These are phyloP conservation scores for Macrocentrus cingulum DNA, from an alignment of 1,140 invertebrate genomes.

Conservation along the genomic window DNA sequence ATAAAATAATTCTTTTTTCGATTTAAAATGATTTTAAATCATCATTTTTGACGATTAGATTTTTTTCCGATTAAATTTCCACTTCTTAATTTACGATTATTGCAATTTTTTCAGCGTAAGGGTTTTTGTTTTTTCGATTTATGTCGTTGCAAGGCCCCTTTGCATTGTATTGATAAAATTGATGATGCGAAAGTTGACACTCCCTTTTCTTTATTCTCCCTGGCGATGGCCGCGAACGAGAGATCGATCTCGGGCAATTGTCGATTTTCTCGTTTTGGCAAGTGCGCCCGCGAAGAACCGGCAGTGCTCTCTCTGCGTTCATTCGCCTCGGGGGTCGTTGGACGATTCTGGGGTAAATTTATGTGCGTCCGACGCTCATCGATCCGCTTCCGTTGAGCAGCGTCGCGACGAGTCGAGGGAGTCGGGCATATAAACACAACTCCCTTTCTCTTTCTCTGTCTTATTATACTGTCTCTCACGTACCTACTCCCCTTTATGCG, in stretches of 20 bases:
- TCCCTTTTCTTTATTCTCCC: not conserved
- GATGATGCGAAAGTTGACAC: not conserved
- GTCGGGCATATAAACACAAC: conserved; percentile 27
- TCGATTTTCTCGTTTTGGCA: conserved; percentile 22
- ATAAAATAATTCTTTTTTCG: not conserved
- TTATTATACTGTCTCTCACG: no score
- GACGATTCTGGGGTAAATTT: conserved; percentile 36
- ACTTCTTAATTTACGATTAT: no score
- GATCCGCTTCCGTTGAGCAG: conserved; percentile 17
- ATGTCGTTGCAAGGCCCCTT: not conserved
- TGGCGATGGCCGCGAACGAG: conserved; percentile 12
- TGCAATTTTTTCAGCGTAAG: no score
- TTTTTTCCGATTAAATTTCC: no score
- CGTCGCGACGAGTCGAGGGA: conserved; percentile 30
- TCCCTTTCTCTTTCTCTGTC: not conserved
- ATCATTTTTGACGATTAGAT: not conserved
- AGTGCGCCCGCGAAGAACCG: not conserved
- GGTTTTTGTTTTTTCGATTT: not conserved
- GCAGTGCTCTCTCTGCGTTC: not conserved
- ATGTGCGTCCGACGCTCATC: conserved; percentile 21
- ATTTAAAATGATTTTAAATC: not conserved
- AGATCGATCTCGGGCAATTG: conserved; percentile 9
- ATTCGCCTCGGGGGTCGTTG: conserved; percentile 29
- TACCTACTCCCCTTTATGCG: not conserved
- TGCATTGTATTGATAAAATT: not conserved